Conservation (phyloP, 2,113 vertebrate genomes). For the Cairina moschata region DNA sequence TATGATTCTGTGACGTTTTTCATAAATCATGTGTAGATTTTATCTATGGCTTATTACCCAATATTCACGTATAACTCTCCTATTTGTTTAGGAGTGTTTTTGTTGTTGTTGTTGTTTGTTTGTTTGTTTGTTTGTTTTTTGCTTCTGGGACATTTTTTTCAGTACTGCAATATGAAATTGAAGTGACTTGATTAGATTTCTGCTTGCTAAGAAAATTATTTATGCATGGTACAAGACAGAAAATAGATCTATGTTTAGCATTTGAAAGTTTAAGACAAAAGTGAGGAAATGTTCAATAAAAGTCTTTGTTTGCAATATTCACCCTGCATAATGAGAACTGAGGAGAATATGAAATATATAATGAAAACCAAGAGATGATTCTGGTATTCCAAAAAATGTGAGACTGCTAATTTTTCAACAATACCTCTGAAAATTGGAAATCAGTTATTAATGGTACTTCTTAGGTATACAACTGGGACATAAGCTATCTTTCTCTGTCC, state of each 20-base stretch:
- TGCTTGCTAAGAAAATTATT: neutral
- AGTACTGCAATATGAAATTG: neutral
- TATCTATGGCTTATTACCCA: neutral
- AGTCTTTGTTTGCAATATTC: fast-evolving
- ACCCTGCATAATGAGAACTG: neutral
- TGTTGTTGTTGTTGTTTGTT: too few species aligned
- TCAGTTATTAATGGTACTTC: neutral
- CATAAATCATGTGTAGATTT: neutral
- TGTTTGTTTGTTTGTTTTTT: neutral
- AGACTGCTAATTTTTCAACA: neutral
- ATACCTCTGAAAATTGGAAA: neutral
- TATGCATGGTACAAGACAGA: neutral
- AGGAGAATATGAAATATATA: neutral
- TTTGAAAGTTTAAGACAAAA: neutral
- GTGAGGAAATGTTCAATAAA: neutral
- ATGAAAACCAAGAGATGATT: neutral
- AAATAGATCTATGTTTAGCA: neutral
- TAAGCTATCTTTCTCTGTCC: neutral
- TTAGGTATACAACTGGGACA: neutral
- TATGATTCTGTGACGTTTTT: neutral
- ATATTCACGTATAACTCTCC: neutral
- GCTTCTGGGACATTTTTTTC: neutral
- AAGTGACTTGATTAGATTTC: neutral
- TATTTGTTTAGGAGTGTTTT: neutral
- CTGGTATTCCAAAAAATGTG: neutral